Evolutionary conservation across 64 coral and sea anemone genomes (phyloP).

Genomic region (Anthopleura sola): DNA sequence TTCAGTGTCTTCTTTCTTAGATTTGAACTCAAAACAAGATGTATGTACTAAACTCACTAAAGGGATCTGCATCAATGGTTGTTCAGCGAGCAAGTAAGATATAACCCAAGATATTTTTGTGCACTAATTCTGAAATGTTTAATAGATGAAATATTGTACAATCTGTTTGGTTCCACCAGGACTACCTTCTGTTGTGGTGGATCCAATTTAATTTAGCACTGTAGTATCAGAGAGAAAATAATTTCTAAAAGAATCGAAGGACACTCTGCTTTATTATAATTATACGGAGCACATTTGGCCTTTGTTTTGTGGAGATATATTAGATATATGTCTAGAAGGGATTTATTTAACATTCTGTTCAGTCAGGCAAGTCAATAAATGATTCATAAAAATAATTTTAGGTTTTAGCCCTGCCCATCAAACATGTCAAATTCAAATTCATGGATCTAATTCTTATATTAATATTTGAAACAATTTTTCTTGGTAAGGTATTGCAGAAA

Average conservation of each 20-base stretch:
- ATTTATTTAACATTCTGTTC: slow-evolving; percentile 11
- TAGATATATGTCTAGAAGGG: not conserved
- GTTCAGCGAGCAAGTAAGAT: slow-evolving; percentile 22
- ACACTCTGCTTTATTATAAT: not conserved
- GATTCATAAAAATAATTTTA: not conserved
- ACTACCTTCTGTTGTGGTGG: not conserved
- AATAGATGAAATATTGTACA: slow-evolving; percentile 1
- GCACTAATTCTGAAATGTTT: not conserved
- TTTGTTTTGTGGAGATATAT: not conserved
- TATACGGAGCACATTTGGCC: too few species aligned
- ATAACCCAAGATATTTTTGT: not conserved
- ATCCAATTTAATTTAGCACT: not conserved
- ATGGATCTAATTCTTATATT: not conserved
- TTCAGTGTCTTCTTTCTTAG: not conserved
- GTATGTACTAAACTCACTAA: slow-evolving; percentile 4
- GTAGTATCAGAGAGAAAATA: not conserved
- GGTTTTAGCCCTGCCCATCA: not conserved
- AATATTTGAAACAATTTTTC: not conserved
- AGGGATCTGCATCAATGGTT: slow-evolving; percentile 6
- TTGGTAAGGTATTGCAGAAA: not conserved
- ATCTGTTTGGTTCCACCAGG: not conserved
- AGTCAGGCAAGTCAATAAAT: not conserved
- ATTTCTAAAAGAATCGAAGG: not conserved
- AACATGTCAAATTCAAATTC: not conserved
- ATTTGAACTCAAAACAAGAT: not conserved